Evolutionary conservation across 2,888 invertebrate species (phyloP), one percentile per base, ranked within the genome.

Genomic region (Malthinus flaveolus): DNA sequence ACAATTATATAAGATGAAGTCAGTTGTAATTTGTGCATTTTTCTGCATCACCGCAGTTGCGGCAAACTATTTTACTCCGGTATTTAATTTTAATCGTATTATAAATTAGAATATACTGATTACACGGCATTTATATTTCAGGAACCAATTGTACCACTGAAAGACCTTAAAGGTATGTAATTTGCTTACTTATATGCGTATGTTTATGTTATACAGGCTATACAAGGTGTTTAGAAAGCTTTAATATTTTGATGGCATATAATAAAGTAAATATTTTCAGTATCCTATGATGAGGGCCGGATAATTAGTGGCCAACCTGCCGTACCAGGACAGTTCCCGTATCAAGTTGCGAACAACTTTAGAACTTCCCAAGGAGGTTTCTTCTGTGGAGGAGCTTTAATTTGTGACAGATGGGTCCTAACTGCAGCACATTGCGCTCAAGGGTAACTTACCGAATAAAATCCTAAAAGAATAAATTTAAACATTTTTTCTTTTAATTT

Each of bases 341-440:
- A 47, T 46, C 57, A 57, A 52, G 42, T 42, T 1, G 11, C 6
- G 0, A 39, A 45, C 8, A n/a, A 12, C 8, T 34, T 48, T 39
- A 15, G 32, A 33, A 31, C 32, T 12, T 7, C 1, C 7, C 4
- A 1, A 1, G 44, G 42, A n/a, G 32, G 9, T 7, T 23, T 9
- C n/a, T 45, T 49, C 32, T 60, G 60, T 13, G 56, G 60, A n/a
- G 60, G 56, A 32, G 32, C 60, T 45, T 34, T 60, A 32, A 60
- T 60, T 23, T 47, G 48, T 32, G 39, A 44, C n/a, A 12, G 35
- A n/a, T 60, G 56, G 56, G 56, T 60, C 23, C 33, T 60, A 37
- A 60, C 60, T 9, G 60, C 60, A n/a, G 60, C 52, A 13, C 60
- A 60, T 32, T 60, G 60, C 15, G 53, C 34, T 3, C 1, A 46